Evolutionary conservation across 2,888 invertebrate species (phyloP), one percentile per base, ranked within the genome.

Genomic region (Acanthococcus lagerstroemiae): DNA sequence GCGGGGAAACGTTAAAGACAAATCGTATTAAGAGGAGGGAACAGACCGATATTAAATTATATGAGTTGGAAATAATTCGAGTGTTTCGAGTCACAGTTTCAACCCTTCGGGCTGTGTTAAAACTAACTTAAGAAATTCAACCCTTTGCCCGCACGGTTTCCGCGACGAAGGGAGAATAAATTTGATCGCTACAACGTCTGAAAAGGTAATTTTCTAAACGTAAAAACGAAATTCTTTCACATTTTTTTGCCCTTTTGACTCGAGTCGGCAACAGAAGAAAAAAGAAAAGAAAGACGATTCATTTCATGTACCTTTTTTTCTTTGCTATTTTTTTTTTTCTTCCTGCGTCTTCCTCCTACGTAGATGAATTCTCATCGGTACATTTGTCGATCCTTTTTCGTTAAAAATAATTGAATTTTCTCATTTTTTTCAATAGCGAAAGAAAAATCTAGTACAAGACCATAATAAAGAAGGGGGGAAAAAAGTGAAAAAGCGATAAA

Each of bases 161-260:
- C 30, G 37, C 37, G 37, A 37, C 37, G 37, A 37, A 37, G n/a
- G 37, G n/a, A 37, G 12, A 30, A 37, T 37, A 37, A 37, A 37
- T 37, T 37, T 37, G 37, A 37, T 15, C 37, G 37, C n/a, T 37
- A n/a, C 37, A 37, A 37, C 37, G 37, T 37, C 37, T 37, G 37
- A 56, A 56, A 56, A 56, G 22, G 44, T 56, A 56, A 56, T 56
- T 56, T 56, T 56, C 56, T 37, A 37, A 56, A 56, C 56, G 56
- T 56, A 56, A 56, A 56, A 56, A 56, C 56, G 56, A 56, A 56
- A 56, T 56, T 37, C 56, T 56, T 56, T 56, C 56, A 37, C 56
- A 56, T 56, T 56, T 56, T 54, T 56, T 56, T 56, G 56, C 37
- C 56, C 37, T 30, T 56, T 56, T 56, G 56, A 56, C 56, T 37